Percentiles rank a stretch among this genome's conserved stretches.
Evolutionary conservation across 2,888 invertebrate genomes (phyloP).

Genomic region (Caenorhabditis sp.): DNA sequence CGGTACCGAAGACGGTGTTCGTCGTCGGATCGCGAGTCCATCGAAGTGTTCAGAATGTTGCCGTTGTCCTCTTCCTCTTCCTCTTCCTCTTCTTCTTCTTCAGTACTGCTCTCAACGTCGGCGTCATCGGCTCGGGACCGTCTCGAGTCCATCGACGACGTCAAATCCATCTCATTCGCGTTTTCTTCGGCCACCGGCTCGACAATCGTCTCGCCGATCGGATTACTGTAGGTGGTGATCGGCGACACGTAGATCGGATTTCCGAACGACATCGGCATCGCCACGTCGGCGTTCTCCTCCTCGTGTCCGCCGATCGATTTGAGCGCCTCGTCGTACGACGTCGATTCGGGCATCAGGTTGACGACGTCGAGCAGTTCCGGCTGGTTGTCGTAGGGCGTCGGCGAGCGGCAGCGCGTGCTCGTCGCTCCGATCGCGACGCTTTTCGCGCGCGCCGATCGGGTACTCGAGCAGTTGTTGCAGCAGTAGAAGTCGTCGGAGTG

Average conservation of each 20-base stretch:
- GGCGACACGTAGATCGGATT: conserved; percentile 63
- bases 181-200: too few relatives aligned
- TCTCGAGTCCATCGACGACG: conserved; percentile 65
- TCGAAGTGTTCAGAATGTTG: conserved; percentile 43
- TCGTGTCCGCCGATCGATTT: conserved; percentile 28
- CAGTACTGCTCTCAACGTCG: conserved; percentile 28
- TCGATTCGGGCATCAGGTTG: conserved; percentile 46
- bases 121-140: conserved; percentile 41
- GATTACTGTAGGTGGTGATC: conserved; percentile 42
- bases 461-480: conserved; percentile 10
- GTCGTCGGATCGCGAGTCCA: conserved; percentile 32
- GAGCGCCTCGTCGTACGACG: conserved; percentile 67
- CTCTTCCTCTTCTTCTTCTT: conserved; percentile 19
- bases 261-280: too few relatives aligned
- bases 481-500: conserved; percentile 25
- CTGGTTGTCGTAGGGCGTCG: conserved; percentile 59
- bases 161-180: conserved; percentile 52
- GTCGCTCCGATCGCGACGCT: conserved; percentile 12
- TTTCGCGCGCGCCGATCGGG: conserved; percentile 44
- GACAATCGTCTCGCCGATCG: conserved; percentile 15
- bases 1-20: conserved; percentile 21
- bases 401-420: conserved; percentile 31
- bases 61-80: conserved; percentile 47
- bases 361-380: conserved; percentile 3
- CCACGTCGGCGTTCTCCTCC: background rate